Percentiles rank a stretch among this genome's conserved stretches.
These are phyloP conservation scores for Morphnarchus princeps DNA, from an alignment of 2,113 vertebrate species.

Conservation along the genomic window DNA sequence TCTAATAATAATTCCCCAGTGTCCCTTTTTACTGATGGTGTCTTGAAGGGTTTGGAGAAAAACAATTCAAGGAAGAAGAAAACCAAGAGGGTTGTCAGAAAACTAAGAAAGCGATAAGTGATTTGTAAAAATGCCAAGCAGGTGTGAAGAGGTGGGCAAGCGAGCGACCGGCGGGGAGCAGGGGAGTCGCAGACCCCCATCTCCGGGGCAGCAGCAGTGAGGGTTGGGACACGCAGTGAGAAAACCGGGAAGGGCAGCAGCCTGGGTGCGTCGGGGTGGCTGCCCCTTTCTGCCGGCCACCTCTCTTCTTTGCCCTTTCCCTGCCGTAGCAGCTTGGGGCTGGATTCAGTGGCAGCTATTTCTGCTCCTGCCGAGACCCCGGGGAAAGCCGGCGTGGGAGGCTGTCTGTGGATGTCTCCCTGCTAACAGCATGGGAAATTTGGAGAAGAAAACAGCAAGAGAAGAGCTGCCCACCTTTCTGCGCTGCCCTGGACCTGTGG, in stretches of 20 bases:
- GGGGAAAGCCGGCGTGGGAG: neutral
- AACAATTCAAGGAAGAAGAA: neutral
- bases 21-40: neutral
- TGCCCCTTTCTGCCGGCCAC: neutral
- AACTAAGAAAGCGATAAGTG: neutral
- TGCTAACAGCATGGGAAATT: fast-evolving
- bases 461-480: neutral
- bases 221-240: neutral
- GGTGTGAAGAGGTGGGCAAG: neutral
- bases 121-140: neutral
- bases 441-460: neutral
- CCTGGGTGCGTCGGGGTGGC: too few species aligned
- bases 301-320: neutral
- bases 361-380: neutral
- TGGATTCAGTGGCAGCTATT: neutral
- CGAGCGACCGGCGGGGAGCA: fast-evolving
- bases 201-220: neutral
- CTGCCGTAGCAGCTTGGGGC: neutral
- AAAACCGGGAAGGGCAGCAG: neutral
- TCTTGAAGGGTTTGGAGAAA: neutral
- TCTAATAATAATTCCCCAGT: neutral
- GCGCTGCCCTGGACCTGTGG: fast-evolving
- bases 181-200: neutral
- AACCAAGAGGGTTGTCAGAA: neutral
- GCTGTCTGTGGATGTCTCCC: too few species aligned